Evolutionary conservation across 2,888 invertebrate genomes (phyloP), one percentile per base, ranked within the genome.

Genomic region (Neoscelio sp.): DNA sequence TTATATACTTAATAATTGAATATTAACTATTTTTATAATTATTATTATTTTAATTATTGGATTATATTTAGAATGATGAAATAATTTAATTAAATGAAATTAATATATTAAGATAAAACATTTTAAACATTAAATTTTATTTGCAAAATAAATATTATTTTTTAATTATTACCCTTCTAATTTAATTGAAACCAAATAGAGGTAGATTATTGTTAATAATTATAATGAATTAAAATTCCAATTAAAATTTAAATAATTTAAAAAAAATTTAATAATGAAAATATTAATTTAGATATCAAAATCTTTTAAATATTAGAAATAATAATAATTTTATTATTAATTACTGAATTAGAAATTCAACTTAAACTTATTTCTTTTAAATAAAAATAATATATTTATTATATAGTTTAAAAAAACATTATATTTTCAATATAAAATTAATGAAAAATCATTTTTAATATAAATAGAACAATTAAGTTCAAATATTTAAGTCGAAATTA

Each of bases 201-300:
- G 93, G 93, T 92, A 91, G 92, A 92, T 93, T 92, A 93, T 92
- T 93, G 93, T 93, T 93, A 93, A 93, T 93, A 92, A 93, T 92
- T 92, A 80, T 78, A 93, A 87, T 93, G 93, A 93, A 91, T 89
- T 50, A 62, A 60, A 40, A 48, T 91, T 93, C 92, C 92, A 93
- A 92, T 93, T 93, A 91, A 91, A 20, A 23, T 67, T 68, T 68
- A 68, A 68, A 68, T 68, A 68, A 67, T 67, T 67, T 67, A 67
- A 56, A 2, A 8, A 67, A 67, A 67, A 67, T 67, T 42, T 67
- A 44, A 67, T 67, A 67, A 23, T 67, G 67, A 67, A 67, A 67
- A 67, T 67, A 67, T 67, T 44, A 54, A 52, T 6, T 13, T 65
- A 65, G 65, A 52, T n/a, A 28, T 3, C 17, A n/a, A 23, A 18